Base-by-base conservation (phyloP, 2,888 invertebrate genomes). In the Hetaerina titia region DNA sequence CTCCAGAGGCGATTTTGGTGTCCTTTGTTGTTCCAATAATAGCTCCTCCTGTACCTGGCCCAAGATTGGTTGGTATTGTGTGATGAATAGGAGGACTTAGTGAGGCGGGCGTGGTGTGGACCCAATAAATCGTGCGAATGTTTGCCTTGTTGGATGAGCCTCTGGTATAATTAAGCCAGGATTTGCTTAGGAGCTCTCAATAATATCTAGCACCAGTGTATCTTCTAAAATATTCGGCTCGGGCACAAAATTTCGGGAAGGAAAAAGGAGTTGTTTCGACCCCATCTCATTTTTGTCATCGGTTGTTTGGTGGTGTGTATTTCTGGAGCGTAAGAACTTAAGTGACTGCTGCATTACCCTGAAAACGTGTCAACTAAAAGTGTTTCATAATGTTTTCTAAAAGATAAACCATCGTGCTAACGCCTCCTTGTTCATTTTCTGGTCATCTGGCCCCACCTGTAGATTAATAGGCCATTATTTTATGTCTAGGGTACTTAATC, bases 31-130 rank as follows among this genome's bases (percentile, higher is more conserved):
- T 13, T 31, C 81, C 81, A 81, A 81, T 81, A 81, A 81, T 81
- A 81, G 22, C 81, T 81, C 74, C 13, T 25, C 74, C 31, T 31
- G 25, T 22, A 25, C 81, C 11, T 25, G 81, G 11, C 81, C 81
- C 81, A 81, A 81, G 81, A 81, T 81, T 81, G 81, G 22, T 81
- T 22, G 81, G 25, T 22, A 81, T 81, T 81, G 81, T 81, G 81
- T 81, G 81, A 81, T 81, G 81, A 81, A 81, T 31, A 31, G 81
- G 31, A 81, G 0, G 81, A 81, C 81, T 31, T 31, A 81, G 25
- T 25, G 31, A 15, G 31, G 81, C 81, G 25, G 81, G 31, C 81
- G 81, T 81, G 81, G 81, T 13, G 25, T 81, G 31, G 81, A 31
- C 13, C 81, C 81, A 81, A 31, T 81, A 31, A 81, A 25, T 81